These are phyloP conservation scores for Anaspis maculata DNA, from an alignment of 2,888 invertebrate genomes.

Conservation along the genomic window DNA sequence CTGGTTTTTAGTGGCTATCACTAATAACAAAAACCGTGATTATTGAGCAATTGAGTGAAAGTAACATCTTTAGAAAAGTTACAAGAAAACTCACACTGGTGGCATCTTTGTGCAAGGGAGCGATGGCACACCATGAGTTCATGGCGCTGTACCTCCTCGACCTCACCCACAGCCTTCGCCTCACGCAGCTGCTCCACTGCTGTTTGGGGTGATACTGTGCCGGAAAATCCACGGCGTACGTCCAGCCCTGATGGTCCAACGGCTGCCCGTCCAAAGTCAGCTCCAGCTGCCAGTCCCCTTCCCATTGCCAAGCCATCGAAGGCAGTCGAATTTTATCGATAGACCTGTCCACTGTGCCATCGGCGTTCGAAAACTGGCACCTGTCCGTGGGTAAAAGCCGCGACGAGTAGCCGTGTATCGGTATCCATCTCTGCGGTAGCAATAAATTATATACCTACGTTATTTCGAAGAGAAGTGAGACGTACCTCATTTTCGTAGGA, in stretches of 20 bases:
- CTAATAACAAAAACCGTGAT: no score
- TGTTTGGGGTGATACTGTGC: constrained; percentile 71
- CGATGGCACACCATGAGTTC: constrained; percentile 89
- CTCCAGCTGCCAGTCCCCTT: constrained; percentile 87
- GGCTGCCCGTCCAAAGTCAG: constrained; percentile 78
- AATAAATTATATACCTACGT: constrained; percentile 22
- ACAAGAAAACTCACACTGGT: constrained; percentile 51
- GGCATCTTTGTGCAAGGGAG: constrained; percentile 80
- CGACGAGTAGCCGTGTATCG: constrained; percentile 78
- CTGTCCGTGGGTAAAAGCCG: constrained; percentile 82
- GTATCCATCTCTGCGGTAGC: constrained; percentile 82
- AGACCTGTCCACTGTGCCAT: constrained; percentile 70
- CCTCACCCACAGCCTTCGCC: constrained; percentile 83
- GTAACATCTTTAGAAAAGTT: constrained; percentile 2
- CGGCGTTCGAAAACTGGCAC: constrained; percentile 74
- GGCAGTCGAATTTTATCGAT: constrained; percentile 78
- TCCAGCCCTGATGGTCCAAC: constrained; percentile 87
- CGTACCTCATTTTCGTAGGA: constrained; percentile 82
- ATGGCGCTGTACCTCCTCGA: constrained; percentile 81
- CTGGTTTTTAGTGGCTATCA: no score
- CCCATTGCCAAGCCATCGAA: constrained; percentile 96
- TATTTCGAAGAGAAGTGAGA: constrained; percentile 7
- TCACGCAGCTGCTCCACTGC: constrained; percentile 84
- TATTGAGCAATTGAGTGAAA: no score
- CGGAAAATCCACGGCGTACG: constrained; percentile 87